Evolutionary conservation across 2,113 vertebrate genomes (phyloP).

Genomic region (Ctenomys sociabilis): DNA sequence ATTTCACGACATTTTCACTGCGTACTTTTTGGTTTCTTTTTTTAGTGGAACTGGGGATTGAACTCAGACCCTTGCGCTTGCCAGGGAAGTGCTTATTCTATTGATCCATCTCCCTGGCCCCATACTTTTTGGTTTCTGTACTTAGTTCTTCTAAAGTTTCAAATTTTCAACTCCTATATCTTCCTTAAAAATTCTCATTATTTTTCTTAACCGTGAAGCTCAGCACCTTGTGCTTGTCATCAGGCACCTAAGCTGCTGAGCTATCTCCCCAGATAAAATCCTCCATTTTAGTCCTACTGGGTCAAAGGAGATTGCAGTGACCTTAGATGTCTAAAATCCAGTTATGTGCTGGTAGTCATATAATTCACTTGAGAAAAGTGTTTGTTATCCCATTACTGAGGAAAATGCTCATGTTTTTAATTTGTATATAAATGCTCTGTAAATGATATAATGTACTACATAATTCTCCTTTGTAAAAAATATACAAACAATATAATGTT

Average conservation of each 20-base stretch:
- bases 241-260: too few species aligned
- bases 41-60: too few species aligned
- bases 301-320: background rate
- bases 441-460: background rate
- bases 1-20: background rate
- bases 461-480: conserved; percentile 16
- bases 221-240: too few species aligned
- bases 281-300: background rate
- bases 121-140: background rate
- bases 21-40: background rate
- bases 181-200: background rate
- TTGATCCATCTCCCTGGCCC: too few species aligned
- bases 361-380: background rate
- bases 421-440: background rate
- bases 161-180: background rate
- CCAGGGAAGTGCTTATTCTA: too few species aligned
- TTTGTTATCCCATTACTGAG: background rate
- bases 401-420: background rate
- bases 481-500: background rate
- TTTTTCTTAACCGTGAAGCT: too few species aligned
- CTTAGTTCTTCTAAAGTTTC: background rate
- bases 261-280: too few species aligned
- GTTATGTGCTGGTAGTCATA: background rate
- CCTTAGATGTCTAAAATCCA: background rate
- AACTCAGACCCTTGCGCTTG: too few species aligned